Evolutionary conservation across 2,113 vertebrate genomes (phyloP), one percentile per base, ranked within the genome.

Genomic region (Mohoua ochrocephala): DNA sequence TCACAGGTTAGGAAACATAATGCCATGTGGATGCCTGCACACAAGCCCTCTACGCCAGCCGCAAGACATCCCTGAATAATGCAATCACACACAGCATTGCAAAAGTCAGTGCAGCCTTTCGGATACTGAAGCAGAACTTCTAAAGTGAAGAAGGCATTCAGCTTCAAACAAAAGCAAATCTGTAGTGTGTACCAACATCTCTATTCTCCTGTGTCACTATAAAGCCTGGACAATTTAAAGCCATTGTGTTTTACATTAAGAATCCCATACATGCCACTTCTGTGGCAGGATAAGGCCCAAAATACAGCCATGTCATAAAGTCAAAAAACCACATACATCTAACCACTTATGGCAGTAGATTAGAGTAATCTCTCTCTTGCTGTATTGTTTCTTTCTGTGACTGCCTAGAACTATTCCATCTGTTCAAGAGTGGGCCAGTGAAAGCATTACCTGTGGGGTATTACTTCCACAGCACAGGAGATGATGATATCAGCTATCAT

Each of bases 401-500:
- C 53, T 44, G 60, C 9, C 11, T 22, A 45, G 35, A 84, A 84
- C 30, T 60, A 76, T 60, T 21, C 5, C 23, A 89, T 15, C 15
- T 68, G 19, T 37, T 63, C 6, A 1, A 63, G 41, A 76, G 10
- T 9, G 15, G 19, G 35, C 17, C 26, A 84, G 10, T 59, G 30
- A 80, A 64, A 93, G 30, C 49, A 52, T 42, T 42, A 73, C 41
- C 26, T 60, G 28, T 39, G 35, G 5, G 11, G 20, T 37, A 84
- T 57, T 83, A 69, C 73, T 37, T 86, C 27, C 74, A 87, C 30
- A 89, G 39, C 35, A 77, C 15, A 50, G 21, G 14, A 75, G 31
- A 49, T 23, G 31, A 49, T 23, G 0, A 3, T 26, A 78, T 10
- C 20, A 5, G 4, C 33, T 76, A 44, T 13, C 2, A 1, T 10